Conservation (phyloP, 2,797 vertebrate species). For the Pangasius larnaudii region DNA sequence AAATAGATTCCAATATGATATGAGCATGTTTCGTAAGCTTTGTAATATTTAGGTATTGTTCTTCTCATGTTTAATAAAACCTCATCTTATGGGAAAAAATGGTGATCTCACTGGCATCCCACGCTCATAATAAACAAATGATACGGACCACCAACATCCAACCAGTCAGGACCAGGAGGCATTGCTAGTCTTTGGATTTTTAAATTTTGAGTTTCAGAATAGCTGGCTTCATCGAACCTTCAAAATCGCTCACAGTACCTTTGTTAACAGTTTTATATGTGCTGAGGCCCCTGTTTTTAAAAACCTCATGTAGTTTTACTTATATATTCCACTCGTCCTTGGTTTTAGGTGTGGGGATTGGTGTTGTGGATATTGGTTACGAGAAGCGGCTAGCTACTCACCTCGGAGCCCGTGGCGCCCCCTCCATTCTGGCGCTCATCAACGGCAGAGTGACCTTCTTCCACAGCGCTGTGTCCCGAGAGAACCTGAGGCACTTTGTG, state of each 20-base stretch:
- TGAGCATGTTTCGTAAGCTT: neutral
- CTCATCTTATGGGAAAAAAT: neutral
- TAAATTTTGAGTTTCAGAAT: neutral
- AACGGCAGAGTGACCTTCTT: constrained; percentile 91
- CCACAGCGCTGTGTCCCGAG: constrained; percentile 84
- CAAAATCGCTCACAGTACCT: neutral
- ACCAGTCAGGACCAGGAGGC: neutral
- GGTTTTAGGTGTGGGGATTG: constrained; percentile 88
- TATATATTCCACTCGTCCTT: neutral
- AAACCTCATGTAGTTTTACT: neutral
- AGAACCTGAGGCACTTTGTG: constrained; percentile 88
- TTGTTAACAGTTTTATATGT: neutral
- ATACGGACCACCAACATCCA: neutral
- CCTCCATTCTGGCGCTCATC: constrained; percentile 88
- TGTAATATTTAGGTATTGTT: neutral
- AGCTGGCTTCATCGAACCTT: neutral
- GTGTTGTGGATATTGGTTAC: constrained; percentile 89
- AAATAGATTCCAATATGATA: no score
- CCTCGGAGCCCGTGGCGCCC: constrained; percentile 89
- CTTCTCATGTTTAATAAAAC: neutral
- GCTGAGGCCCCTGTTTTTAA: neutral
- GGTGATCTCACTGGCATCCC: neutral
- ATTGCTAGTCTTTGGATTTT: neutral
- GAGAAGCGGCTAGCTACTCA: constrained; percentile 90
- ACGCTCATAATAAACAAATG: neutral